Evolutionary conservation across 2,113 vertebrate genomes (phyloP), one percentile per base, ranked within the genome.

Genomic region (Ursus arctos): DNA sequence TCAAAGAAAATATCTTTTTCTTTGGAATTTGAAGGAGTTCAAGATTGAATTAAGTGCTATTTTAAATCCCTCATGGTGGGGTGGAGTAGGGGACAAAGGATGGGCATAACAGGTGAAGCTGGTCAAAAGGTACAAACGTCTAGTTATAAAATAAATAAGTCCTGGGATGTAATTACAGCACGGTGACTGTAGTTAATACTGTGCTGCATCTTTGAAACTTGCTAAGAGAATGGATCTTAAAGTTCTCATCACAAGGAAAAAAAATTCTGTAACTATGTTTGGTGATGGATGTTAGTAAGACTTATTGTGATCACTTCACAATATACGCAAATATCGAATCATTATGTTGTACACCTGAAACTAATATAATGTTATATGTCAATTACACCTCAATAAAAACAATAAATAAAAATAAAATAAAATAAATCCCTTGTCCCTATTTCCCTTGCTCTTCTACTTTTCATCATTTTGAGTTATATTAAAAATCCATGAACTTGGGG

Each of bases 1-100:
- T 67, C 51, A 85, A 84, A 81, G 55, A 74, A 90, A 94, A 92
- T 47, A 12, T 4, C n/a, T 93, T 28, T 88, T 96, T 91, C 80
- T 90, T 74, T 87, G 71, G 71, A 83, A 97, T 93, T 72, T 51
- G 13, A 93, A 88, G 51, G 28, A 49, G n/a, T 18, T 94, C 7
- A 16, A 79, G 77, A 4, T 0, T 67, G 16, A 92, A n/a, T 33
- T 74, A 36, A 49, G 61, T 28, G 49, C 57, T 80, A 31, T 21
- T 90, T 87, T 43, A 90, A 88, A 88, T 31, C 26, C 33, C 6
- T 90, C 2, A 18, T 19, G 15, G 16, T 69, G 47, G 15, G 47
- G 76, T 33, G 47, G 19, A 19, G 2, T 7, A 5, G 11, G n/a
- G 28, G 4, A 9, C 18, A 1, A 0, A 6, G 22, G 43, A 16